A percentile compares a stretch with the other conserved stretches of the same genome.
Evolutionary conservation across 53 echinoderm and acorn worm species (phyloP).

Genomic region (Mesocentrotus franciscanus): DNA sequence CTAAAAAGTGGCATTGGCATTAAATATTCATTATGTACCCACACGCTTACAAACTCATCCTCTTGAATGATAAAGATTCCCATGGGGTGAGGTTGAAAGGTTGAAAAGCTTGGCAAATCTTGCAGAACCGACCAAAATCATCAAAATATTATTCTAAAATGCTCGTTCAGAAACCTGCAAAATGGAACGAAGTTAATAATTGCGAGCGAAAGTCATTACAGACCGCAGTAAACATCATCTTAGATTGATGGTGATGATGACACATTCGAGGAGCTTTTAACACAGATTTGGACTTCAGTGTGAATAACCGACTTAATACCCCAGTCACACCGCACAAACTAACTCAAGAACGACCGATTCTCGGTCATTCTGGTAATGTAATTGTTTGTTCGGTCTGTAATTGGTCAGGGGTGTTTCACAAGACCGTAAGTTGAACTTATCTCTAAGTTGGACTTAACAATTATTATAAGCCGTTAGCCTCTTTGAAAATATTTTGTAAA

Average conservation of each 20-base stretch:
- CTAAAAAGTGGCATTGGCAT: background rate
- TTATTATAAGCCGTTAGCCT: no score
- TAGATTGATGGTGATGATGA: background rate
- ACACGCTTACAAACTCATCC: background rate
- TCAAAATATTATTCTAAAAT: background rate
- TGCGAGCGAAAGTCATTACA: background rate
- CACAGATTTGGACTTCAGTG: background rate
- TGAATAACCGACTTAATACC: background rate
- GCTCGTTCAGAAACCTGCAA: background rate
- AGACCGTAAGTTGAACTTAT: no score
- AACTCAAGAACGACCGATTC: no score
- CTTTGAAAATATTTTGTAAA: no score
- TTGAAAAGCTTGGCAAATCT: background rate
- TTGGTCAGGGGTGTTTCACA: no score
- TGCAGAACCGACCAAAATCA: background rate
- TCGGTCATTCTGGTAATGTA: no score
- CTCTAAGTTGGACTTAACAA: no score
- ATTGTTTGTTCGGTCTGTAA: no score
- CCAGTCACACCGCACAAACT: no score
- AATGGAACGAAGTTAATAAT: conserved; percentile 4
- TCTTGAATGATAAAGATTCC: background rate
- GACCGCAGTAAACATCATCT: background rate
- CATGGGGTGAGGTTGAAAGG: background rate
- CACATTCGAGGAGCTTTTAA: background rate
- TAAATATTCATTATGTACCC: background rate